phyloP scores from a whole-genome alignment of 2,888 invertebrate species.

The Ditula angustiorana region DNA sequence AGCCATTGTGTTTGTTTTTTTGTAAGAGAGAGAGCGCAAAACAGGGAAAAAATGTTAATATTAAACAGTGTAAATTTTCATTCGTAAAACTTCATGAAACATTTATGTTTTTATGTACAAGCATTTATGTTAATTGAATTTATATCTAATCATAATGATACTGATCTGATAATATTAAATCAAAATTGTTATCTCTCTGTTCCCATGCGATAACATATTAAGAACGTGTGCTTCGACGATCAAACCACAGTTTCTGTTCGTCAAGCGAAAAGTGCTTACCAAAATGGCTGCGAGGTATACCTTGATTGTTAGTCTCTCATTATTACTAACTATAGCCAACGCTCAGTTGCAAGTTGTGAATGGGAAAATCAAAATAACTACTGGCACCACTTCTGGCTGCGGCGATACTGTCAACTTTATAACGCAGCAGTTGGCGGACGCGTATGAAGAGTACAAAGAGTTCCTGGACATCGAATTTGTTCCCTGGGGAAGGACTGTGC shows the following conservation, averaged over 20 bases:
- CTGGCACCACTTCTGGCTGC: conserved; percentile 72
- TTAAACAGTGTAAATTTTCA: conserved; percentile 49
- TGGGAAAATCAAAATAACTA: conserved; percentile 67
- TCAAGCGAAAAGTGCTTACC: background rate
- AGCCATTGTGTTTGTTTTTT: conserved; percentile 73
- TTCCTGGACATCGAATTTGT: conserved; percentile 72
- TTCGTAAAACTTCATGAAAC: background rate
- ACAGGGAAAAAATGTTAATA: conserved; percentile 58
- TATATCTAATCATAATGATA: conserved; percentile 4
- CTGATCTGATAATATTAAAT: background rate
- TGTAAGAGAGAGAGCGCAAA: conserved; percentile 55
- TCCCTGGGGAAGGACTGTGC: conserved; percentile 73
- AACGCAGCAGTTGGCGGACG: conserved; percentile 54
- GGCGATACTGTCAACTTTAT: conserved; percentile 68
- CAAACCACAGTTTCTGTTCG: background rate
- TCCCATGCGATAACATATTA: background rate
- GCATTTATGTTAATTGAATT: background rate
- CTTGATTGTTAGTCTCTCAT: conserved; percentile 8
- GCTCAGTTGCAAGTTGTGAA: conserved; percentile 56
- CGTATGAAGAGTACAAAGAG: conserved; percentile 61
- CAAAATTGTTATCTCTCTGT: background rate
- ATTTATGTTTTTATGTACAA: too few relatives aligned
- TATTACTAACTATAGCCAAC: conserved; percentile 25
- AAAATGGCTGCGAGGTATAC: conserved; percentile 22
- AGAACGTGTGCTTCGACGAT: background rate